These are phyloP conservation scores for Chlorocebus sabaeus DNA, from an alignment of 2,113 vertebrate genomes.

Conservation along the genomic window DNA sequence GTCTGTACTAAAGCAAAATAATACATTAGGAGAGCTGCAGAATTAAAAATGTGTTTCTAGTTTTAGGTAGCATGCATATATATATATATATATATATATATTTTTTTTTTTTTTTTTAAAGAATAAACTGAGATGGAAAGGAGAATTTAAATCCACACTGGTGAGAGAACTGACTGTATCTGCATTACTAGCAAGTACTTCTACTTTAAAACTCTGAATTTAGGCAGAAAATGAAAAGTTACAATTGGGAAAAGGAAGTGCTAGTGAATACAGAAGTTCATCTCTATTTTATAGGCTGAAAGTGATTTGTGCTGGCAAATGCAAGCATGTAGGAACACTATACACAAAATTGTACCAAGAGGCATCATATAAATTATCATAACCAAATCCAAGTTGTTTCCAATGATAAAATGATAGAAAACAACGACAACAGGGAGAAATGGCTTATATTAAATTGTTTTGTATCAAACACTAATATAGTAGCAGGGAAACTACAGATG, in stretches of 20 bases:
- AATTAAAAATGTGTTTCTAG: constrained; percentile 32
- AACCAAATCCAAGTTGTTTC: constrained; percentile 53
- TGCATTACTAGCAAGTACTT: not conserved
- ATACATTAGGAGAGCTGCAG: not conserved
- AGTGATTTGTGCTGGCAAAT: constrained; percentile 6
- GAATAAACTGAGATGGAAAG: not conserved
- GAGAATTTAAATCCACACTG: not conserved
- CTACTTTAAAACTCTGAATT: not conserved
- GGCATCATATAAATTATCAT: not conserved
- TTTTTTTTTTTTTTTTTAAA: not conserved
- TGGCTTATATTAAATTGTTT: not conserved
- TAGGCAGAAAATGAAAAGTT: constrained; percentile 44
- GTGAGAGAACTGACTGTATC: not conserved
- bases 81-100: no score
- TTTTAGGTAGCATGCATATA: not conserved
- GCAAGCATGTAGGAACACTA: constrained; percentile 22
- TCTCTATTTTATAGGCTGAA: not conserved
- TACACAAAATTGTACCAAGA: constrained; percentile 33
- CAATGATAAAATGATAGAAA: constrained; percentile 23
- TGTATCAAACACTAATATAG: constrained; percentile 6
- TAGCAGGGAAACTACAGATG: not conserved
- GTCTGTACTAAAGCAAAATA: constrained; percentile 20
- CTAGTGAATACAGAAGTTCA: not conserved
- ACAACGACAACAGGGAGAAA: not conserved
- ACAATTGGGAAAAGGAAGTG: not conserved